Percentiles rank a stretch among this genome's conserved stretches.
Evolutionary conservation across 2,113 vertebrate species (phyloP).

Genomic region (Mixornis gularis): DNA sequence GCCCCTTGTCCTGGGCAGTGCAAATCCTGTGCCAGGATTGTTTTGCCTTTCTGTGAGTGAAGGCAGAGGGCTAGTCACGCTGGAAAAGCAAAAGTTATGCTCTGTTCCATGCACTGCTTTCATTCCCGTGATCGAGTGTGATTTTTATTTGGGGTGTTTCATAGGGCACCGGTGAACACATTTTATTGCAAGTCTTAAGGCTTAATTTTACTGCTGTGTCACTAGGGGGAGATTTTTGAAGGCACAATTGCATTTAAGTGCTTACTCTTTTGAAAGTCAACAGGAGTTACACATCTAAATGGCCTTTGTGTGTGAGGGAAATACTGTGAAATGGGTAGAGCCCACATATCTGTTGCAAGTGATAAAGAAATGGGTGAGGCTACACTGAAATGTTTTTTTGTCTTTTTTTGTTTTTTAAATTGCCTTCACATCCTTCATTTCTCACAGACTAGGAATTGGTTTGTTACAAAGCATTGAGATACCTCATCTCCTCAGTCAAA

Average conservation of each 20-base stretch:
- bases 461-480: background rate
- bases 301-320: background rate
- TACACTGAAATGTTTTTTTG: background rate
- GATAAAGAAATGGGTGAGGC: background rate
- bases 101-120: background rate
- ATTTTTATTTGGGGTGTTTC: conserved; percentile 4
- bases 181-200: background rate
- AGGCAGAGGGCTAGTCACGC: background rate
- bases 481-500: background rate
- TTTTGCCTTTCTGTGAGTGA: background rate
- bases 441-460: background rate
- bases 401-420: background rate
- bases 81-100: background rate
- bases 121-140: background rate
- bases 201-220: conserved; percentile 23
- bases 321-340: background rate
- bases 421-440: background rate
- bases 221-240: conserved; percentile 42
- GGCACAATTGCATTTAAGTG: background rate
- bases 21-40: background rate
- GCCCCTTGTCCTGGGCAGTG: background rate
- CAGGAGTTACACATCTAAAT: background rate
- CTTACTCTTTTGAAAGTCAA: conserved; percentile 24
- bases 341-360: background rate
- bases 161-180: background rate